Evolutionary conservation across 2,888 invertebrate species (phyloP), one percentile per base, ranked within the genome.

Genomic region (Latrodectus hesperus): DNA sequence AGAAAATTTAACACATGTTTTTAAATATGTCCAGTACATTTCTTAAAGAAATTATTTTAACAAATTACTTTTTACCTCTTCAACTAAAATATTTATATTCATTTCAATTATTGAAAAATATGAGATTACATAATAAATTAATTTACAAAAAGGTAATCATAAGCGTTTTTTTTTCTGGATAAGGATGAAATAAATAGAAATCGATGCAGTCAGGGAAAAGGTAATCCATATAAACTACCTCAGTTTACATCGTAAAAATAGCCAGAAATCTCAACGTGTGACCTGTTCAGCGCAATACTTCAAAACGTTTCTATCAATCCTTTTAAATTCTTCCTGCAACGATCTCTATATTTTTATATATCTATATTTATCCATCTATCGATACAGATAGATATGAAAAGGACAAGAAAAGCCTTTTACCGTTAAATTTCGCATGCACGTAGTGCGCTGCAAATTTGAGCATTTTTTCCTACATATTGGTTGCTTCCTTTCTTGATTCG

Each of bases 291-390:
- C 51, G 76, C 81, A 72, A 86, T 86, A 77, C 81, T 86, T 86
- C 81, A 85, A 86, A 86, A 72, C 86, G 86, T 81, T 86, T 86
- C 86, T 86, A 81, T 86, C 80, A 86, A 86, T 86, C 81, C 86
- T 77, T 86, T 86, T 76, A 86, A 81, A 86, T 86, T 77, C 81
- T 72, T 80, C 76, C 67, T 77, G 80, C 52, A 86, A 86, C 80
- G 81, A 86, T 86, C 81, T 81, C 68, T 73, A 74, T 85, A 65
- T 74, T 73, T 79, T 74, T 76, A 26, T 49, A 49, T 49, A n/a
- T 38, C 14, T 49, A 51, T 65, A 76, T 65, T 79, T 80, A 80
- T 80, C 72, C 53, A 72, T 80, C 49, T 80, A 80, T 80, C 71
- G 38, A 74, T 82, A 82, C 67, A 75, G 75, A 82, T 75, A 82